Evolutionary conservation across 2,888 invertebrate species (phyloP), one percentile per base, ranked within the genome.

Genomic region (Teinopalpus imperialis): DNA sequence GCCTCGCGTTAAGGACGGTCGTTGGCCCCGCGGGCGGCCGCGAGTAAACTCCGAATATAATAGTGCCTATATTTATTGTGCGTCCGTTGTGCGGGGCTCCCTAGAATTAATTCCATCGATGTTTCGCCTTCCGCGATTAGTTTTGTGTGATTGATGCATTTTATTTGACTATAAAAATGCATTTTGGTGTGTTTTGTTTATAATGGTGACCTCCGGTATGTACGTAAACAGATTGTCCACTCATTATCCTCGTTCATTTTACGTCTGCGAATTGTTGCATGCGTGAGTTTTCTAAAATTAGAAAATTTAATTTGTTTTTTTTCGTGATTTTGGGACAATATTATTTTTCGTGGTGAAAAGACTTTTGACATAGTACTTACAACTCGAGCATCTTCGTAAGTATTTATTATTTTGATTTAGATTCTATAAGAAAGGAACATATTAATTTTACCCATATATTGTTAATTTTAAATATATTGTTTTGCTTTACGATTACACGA

Each of bases 1-100:
- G 73, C 73, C 77, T 72, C 73, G 75, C 76, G 81, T 77, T 88
- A 88, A 88, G 88, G 88, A 88, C 88, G 88, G 88, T 87, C 85
- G 88, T 83, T 85, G 85, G 69, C 82, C 86, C 80, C 79, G 70
- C 73, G 66, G 58, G 61, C 81, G 81, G 70, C 85, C 85, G 82
- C 83, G 69, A 76, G 76, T 88, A 86, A 88, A 87, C 88, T 87
- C 81, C 85, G 73, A 85, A 88, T 82, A 76, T 77, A 75, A 76
- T 77, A 78, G 75, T 74, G 75, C 74, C 76, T 75, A 56, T 60
- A 66, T 64, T 66, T 64, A 63, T 63, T 59, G 54, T 56, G 53
- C 47, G 56, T 55, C 46, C 37, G 56, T 57, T 53, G 54, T 43
- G 48, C 51, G 53, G 55, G 56, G 54, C 56, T 53, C 53, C 53